A percentile compares a stretch with the other conserved stretches of the same genome.
These are phyloP conservation scores for Chitala chitala DNA, from an alignment of 2,113 vertebrate genomes.

Conservation along the genomic window DNA sequence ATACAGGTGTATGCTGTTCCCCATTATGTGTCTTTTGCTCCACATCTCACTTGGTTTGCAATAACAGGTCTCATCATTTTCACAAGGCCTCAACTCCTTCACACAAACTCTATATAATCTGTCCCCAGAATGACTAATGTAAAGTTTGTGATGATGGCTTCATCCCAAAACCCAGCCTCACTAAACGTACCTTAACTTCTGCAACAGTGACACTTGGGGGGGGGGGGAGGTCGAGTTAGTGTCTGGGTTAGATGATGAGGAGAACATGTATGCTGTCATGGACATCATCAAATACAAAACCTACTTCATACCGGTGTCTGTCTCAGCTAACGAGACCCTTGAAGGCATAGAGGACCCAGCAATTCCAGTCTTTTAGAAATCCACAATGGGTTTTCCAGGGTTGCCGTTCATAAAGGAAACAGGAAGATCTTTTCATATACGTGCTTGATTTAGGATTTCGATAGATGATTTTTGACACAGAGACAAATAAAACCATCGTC, in stretches of 20 bases:
- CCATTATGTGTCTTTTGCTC: too few relatives aligned
- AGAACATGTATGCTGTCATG: not conserved
- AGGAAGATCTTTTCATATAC: not conserved
- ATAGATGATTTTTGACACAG: not conserved
- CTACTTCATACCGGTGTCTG: not conserved
- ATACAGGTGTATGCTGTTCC: too few relatives aligned
- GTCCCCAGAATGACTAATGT: too few relatives aligned
- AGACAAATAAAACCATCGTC: not conserved
- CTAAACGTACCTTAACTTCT: too few relatives aligned
- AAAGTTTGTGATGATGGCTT: too few relatives aligned
- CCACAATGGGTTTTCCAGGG: constrained; percentile 12
- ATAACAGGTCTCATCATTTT: too few relatives aligned
- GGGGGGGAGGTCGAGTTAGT: too few relatives aligned
- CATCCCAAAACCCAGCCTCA: too few relatives aligned
- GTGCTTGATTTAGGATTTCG: not conserved
- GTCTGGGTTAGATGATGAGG: too few relatives aligned
- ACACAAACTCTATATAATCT: too few relatives aligned
- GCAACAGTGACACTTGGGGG: not conserved
- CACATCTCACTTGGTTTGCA: too few relatives aligned
- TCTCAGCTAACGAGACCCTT: not conserved
- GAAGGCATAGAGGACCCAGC: not conserved
- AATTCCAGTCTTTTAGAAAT: not conserved
- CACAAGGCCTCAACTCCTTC: too few relatives aligned
- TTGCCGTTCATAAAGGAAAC: not conserved
- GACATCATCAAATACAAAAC: constrained; percentile 9